Base-by-base conservation (phyloP, 2,888 invertebrate species). In the Gymnoscelis rufifasciata region DNA sequence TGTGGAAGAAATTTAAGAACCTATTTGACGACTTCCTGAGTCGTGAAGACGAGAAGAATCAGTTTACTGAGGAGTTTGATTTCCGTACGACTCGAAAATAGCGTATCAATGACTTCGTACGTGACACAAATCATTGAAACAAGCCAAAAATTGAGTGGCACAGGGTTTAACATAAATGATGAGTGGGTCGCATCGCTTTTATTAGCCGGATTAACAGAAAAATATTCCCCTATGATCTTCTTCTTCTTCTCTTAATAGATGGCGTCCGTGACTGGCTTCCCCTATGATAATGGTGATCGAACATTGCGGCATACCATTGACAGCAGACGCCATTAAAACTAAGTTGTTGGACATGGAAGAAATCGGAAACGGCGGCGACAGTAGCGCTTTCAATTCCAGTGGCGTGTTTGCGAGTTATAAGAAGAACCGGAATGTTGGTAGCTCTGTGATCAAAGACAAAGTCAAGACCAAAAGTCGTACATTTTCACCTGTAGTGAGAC, bases 41-140 rank as follows among this genome's bases (percentile, higher is more conserved):
- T 48, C 35, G n/a, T n/a, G n/a, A n/a, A n/a, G n/a, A 28, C 51
- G n/a, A 43, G 60, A 38, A 57, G 33, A 43, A 57, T 56, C 12
- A 51, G 36, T 14, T 14, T 59, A 11, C 37, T 56, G 8, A 42
- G 53, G 13, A 43, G 51, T 37, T 36, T 56, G 10, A 53, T 56
- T 3, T 53, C 50, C 19, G 5, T 7, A 6, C 8, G 26, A 26
- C 26, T 26, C 7, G 19, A 19, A 19, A 19, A 19, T 19, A 3
- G 19, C 5, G 3, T 3, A 2, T 19, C 19, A 5, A 19, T 58
- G 19, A 19, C 19, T 5, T 5, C 2, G 19, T 19, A 19, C 19
- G 19, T 19, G 5, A 19, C 19, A 3, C 19, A 19, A 19, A 19
- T 19, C 2, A 5, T 19, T 19, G 19, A 19, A 19, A 19, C 19